Conservation (phyloP, 2,888 invertebrate species). For the Dasypolia templi region DNA sequence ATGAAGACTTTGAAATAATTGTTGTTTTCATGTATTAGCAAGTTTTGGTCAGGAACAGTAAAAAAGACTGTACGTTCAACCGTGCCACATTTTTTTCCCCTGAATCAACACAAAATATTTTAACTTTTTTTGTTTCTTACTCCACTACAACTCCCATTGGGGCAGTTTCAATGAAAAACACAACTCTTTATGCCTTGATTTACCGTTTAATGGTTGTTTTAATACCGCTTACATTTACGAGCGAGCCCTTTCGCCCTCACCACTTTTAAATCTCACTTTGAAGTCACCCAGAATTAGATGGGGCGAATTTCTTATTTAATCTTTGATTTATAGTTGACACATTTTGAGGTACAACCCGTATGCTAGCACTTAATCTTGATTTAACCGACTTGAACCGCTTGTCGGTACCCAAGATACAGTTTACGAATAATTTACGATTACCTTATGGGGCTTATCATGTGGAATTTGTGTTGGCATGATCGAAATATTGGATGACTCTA, state of each 20-base stretch:
- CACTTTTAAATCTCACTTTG: conserved; percentile 81
- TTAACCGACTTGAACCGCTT: conserved; percentile 83
- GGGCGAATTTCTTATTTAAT: conserved; percentile 85
- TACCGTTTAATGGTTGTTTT: conserved; percentile 70
- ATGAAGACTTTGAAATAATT: background rate
- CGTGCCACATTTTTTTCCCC: conserved; percentile 7
- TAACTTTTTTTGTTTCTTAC: conserved; percentile 56
- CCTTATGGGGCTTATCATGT: conserved; percentile 73
- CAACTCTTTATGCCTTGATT: conserved; percentile 69
- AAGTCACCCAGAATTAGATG: conserved; percentile 83
- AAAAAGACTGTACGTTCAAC: background rate
- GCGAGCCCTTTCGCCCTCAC: conserved; percentile 72
- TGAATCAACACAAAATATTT: conserved; percentile 44
- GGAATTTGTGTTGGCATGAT: conserved; percentile 40
- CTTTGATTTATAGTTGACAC: conserved; percentile 85
- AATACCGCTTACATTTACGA: conserved; percentile 73
- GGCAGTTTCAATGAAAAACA: conserved; percentile 69
- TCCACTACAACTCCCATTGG: conserved; percentile 66
- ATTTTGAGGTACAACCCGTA: conserved; percentile 85
- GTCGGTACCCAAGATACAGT: conserved; percentile 77
- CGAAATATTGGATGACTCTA: conserved; percentile 24
- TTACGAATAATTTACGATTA: conserved; percentile 82
- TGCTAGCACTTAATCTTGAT: conserved; percentile 87
- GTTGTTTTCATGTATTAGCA: background rate
- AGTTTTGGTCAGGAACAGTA: background rate